These are phyloP conservation scores for Trogon surrucura DNA, from an alignment of 2,113 vertebrate genomes.

Conservation along the genomic window DNA sequence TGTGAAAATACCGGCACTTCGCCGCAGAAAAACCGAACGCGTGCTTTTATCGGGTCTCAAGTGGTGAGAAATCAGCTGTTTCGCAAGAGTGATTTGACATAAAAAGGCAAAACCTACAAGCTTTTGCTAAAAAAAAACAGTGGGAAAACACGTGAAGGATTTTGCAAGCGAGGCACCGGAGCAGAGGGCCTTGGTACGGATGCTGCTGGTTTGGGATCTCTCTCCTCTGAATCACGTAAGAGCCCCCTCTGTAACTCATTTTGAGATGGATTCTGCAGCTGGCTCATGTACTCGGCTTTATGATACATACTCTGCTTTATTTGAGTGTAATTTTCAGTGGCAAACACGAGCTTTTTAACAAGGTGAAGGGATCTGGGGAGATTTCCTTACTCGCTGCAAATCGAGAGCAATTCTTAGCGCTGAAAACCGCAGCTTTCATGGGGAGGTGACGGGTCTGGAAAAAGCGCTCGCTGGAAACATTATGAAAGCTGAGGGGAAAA, in stretches of 20 bases:
- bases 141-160: not conserved
- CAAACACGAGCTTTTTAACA: not conserved
- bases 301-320: not conserved
- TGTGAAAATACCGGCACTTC: not conserved
- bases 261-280: not conserved
- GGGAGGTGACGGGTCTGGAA: not conserved
- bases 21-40: not conserved
- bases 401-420: not conserved
- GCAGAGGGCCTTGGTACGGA: not conserved
- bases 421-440: not conserved
- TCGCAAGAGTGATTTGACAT: not conserved
- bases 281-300: not conserved
- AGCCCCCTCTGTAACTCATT: rapidly evolving
- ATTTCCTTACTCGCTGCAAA: not conserved
- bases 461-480: not conserved
- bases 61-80: not conserved
- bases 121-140: not conserved
- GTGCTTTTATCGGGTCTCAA: not conserved
- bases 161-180: not conserved
- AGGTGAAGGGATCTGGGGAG: not conserved
- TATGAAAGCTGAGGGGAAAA: not conserved
- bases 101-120: not conserved
- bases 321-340: not conserved
- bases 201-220: not conserved
- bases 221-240: not conserved